Conservation (phyloP, 2,113 vertebrate genomes). For the Diadophis punctatus region DNA sequence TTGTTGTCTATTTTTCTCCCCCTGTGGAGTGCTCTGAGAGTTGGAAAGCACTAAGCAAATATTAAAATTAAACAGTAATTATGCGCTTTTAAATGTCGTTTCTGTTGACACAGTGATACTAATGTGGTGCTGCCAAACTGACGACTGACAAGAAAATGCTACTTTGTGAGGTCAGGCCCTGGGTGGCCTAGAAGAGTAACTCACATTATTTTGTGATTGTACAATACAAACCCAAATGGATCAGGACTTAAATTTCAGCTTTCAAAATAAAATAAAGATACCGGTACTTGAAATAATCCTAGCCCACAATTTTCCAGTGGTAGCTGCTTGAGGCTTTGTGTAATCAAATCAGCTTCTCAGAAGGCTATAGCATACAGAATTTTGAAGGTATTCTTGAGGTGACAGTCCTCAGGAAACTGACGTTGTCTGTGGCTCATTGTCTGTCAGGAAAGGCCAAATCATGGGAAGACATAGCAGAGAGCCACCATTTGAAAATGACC, state of each 20-base stretch:
- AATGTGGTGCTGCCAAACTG: conserved; percentile 11
- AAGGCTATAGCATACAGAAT: not conserved
- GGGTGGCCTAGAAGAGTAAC: not conserved
- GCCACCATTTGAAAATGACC: not conserved
- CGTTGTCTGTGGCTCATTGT: not conserved
- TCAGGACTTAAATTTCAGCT: not conserved
- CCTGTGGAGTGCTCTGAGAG: conserved; percentile 23
- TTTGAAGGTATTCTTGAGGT: not conserved
- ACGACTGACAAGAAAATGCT: conserved; percentile 32
- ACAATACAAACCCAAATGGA: not conserved
- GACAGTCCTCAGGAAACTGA: not conserved
- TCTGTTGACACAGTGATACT: conserved; percentile 34
- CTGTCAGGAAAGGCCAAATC: not conserved
- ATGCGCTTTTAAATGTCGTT: conserved; percentile 45
- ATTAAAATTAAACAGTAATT: conserved; percentile 52
- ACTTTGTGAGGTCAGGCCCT: not conserved
- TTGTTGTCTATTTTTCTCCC: conserved; percentile 28
- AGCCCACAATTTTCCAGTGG: not conserved
- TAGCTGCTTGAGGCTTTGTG: not conserved
- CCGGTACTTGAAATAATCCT: not conserved
- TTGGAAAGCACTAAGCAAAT: conserved; percentile 46
- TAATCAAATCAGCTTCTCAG: not conserved
- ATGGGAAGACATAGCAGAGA: not conserved
- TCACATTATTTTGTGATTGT: not conserved
- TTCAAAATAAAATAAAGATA: not conserved